A percentile compares a stretch with the other conserved stretches of the same genome.
Evolutionary conservation across 2,888 invertebrate species (phyloP).

Genomic region (Schizotus pectinicornis): DNA sequence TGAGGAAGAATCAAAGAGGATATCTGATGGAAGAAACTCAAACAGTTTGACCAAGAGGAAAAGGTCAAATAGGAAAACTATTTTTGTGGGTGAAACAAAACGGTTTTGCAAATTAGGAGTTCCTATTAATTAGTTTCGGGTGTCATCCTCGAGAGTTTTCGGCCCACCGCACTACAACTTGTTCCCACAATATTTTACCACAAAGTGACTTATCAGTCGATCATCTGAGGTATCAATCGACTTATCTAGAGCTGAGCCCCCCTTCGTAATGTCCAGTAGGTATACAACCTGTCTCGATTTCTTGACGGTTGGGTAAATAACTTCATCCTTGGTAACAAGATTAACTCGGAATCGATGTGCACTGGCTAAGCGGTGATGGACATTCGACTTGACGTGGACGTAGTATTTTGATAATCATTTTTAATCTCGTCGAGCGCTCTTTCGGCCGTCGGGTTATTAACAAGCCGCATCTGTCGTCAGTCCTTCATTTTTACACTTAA

Average conservation of each 20-base stretch:
- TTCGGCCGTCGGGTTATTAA: slow-evolving; percentile 38
- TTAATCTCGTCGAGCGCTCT: slow-evolving; percentile 41
- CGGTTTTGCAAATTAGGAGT: no score
- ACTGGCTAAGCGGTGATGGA: slow-evolving; percentile 35
- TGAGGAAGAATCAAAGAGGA: no score
- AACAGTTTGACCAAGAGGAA: no score
- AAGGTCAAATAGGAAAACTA: no score
- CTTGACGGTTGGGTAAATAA: slow-evolving; percentile 27
- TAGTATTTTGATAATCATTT: slow-evolving; percentile 52
- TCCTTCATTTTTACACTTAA: slow-evolving; percentile 51
- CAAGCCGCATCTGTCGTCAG: slow-evolving; percentile 44
- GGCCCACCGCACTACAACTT: no score
- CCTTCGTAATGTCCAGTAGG: slow-evolving; percentile 26
- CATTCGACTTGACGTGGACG: slow-evolving; percentile 47
- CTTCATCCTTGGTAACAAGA: slow-evolving; percentile 19
- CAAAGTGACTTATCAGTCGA: slow-evolving; percentile 11
- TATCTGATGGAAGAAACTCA: no score
- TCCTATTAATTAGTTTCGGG: no score
- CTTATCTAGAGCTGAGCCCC: slow-evolving; percentile 18
- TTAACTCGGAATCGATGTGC: not conserved
- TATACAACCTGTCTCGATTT: slow-evolving; percentile 21
- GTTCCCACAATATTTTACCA: slow-evolving; percentile 19
- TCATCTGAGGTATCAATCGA: slow-evolving; percentile 19
- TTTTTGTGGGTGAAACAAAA: no score
- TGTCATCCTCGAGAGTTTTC: no score